phyloP scores from a whole-genome alignment of 1,140 invertebrate species.

The Tetramorium alpestre region DNA sequence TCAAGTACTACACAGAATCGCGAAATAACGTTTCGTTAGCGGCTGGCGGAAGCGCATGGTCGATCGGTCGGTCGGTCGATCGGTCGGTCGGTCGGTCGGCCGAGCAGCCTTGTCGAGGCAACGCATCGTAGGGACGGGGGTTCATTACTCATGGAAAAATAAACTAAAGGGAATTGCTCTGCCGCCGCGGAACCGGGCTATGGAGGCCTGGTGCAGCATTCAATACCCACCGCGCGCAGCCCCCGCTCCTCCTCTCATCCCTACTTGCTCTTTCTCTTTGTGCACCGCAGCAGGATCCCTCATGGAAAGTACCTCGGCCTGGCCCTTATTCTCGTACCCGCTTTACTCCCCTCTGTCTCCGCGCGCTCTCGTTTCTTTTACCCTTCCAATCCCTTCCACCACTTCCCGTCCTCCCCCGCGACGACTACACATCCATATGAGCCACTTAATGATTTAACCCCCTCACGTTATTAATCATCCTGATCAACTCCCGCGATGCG shows the following conservation, averaged over 20 bases:
- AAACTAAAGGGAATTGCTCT: constrained; percentile 75
- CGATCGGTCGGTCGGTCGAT: constrained; percentile 36
- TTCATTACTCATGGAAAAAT: constrained; percentile 80
- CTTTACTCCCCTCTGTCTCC: constrained; percentile 9
- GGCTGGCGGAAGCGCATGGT: constrained; percentile 49
- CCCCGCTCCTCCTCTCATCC: background rate
- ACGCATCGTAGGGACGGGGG: constrained; percentile 65
- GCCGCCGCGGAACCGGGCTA: constrained; percentile 58
- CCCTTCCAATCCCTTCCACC: background rate
- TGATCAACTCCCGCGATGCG: constrained; percentile 61
- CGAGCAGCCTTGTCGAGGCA: constrained; percentile 74
- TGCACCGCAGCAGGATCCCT: constrained; percentile 64
- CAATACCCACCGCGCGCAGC: constrained; percentile 60
- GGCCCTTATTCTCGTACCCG: constrained; percentile 54
- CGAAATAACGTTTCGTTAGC: constrained; percentile 71
- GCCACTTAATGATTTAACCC: constrained; percentile 74
- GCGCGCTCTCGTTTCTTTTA: constrained; percentile 29
- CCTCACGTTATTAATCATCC: constrained; percentile 71
- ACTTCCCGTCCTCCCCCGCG: background rate
- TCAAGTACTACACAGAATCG: constrained; percentile 72
- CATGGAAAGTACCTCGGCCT: constrained; percentile 67
- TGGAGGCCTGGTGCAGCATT: constrained; percentile 64
- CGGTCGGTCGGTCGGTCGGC: constrained; percentile 52
- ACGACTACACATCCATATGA: constrained; percentile 38
- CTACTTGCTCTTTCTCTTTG: constrained; percentile 67